Conservation (phyloP, 2,797 vertebrate species). For the Typhlichthys subterraneus region DNA sequence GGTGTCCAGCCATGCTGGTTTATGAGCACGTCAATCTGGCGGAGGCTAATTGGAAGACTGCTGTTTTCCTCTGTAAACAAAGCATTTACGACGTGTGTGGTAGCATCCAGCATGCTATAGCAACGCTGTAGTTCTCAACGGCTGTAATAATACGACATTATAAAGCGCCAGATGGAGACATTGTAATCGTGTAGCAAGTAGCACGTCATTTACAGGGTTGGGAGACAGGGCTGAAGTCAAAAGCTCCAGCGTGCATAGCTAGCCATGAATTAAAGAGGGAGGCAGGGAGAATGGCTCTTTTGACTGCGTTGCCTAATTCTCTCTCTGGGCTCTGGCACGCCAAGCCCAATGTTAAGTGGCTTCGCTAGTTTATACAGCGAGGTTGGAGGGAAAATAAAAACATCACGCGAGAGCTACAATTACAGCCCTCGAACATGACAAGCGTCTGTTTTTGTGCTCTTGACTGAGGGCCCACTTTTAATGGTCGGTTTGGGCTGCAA, state of each 20-base stretch:
- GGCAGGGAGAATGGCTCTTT: constrained; percentile 48
- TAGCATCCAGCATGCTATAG: constrained; percentile 42
- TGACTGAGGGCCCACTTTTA: constrained; percentile 77
- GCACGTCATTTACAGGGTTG: constrained; percentile 29
- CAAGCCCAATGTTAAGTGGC: constrained; percentile 80
- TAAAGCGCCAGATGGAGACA: constrained; percentile 28
- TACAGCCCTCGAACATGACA: constrained; percentile 82
- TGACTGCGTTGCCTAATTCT: constrained; percentile 64
- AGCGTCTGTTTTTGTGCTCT: constrained; percentile 80
- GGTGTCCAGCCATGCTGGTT: constrained; percentile 41
- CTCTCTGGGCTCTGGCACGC: constrained; percentile 71
- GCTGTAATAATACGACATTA: constrained; percentile 41
- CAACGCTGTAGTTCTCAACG: constrained; percentile 29
- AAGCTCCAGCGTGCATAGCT: constrained; percentile 53
- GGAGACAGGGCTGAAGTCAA: constrained; percentile 35
- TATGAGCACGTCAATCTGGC: constrained; percentile 59
- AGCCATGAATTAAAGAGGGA: constrained; percentile 57
- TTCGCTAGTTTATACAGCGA: constrained; percentile 84
- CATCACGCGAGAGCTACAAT: constrained; percentile 81
- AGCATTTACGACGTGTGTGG: constrained; percentile 66
- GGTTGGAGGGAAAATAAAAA: constrained; percentile 85
- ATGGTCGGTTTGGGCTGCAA: constrained; percentile 76
- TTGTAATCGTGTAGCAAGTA: constrained; percentile 41
- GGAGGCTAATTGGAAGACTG: constrained; percentile 67
- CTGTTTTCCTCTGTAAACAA: constrained; percentile 61